These are phyloP conservation scores for Catalaphyllia jardinei DNA, from an alignment of 64 coral and sea anemone genomes.

Conservation along the genomic window DNA sequence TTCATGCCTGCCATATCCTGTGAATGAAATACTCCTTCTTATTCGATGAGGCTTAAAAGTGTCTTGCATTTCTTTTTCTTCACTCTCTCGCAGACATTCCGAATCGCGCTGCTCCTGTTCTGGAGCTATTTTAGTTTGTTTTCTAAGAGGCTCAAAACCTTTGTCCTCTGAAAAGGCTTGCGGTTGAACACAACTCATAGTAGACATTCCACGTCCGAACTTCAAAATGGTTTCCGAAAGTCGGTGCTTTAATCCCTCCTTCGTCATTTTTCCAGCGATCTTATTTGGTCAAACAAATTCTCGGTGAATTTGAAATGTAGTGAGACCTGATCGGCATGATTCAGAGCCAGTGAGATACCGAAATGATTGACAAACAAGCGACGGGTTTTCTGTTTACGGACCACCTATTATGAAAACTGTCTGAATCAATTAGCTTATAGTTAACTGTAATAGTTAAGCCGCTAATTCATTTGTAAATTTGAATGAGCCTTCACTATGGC, in stretches of 20 bases:
- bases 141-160: background rate
- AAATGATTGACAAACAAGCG: background rate
- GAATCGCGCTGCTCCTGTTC: background rate
- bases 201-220: background rate
- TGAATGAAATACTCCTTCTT: background rate
- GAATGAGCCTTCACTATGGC: background rate
- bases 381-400: background rate
- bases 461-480: background rate
- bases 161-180: background rate
- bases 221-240: background rate
- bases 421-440: slow-evolving; percentile 9
- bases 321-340: background rate
- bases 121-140: background rate
- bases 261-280: background rate
- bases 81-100: background rate
- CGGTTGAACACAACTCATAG: background rate
- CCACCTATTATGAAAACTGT: background rate
- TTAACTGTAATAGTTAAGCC: background rate
- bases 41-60: background rate
- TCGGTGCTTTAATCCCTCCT: background rate
- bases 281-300: background rate
- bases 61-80: background rate
- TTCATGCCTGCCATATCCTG: background rate
- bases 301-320: background rate
- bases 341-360: background rate